These are phyloP conservation scores for Heliocidaris erythrogramma DNA, from an alignment of 35 echinoderm and acorn worm genomes.

Conservation along the genomic window DNA sequence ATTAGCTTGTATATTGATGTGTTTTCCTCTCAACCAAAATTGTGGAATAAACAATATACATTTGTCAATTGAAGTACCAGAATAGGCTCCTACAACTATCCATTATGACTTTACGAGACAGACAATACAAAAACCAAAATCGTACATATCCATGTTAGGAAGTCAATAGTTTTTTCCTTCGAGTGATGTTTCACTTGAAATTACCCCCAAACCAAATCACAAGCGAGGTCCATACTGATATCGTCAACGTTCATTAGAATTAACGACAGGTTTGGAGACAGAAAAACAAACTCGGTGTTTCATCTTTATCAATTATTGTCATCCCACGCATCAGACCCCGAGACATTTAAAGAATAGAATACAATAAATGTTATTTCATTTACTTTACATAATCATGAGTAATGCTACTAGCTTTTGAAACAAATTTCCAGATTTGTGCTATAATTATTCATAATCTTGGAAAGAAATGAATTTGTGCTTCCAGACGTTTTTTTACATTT, in stretches of 20 bases:
- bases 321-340: background rate
- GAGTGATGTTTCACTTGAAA: background rate
- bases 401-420: no score
- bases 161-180: background rate
- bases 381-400: no score
- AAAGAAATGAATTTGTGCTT: no score
- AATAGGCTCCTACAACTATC: background rate
- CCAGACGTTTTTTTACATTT: no score
- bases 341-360: background rate
- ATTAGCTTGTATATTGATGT: no score
- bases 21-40: no score
- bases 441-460: no score
- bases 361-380: background rate
- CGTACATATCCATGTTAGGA: background rate
- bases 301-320: background rate
- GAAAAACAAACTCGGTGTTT: background rate
- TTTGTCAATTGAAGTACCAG: no score
- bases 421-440: no score
- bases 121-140: background rate
- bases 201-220: background rate
- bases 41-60: no score
- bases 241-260: background rate
- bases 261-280: background rate
- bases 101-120: background rate
- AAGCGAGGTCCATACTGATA: background rate